A percentile compares a stretch with the other conserved stretches of the same genome.
Evolutionary conservation across 1,140 invertebrate species (phyloP).

Genomic region (Drosophila aff.): DNA sequence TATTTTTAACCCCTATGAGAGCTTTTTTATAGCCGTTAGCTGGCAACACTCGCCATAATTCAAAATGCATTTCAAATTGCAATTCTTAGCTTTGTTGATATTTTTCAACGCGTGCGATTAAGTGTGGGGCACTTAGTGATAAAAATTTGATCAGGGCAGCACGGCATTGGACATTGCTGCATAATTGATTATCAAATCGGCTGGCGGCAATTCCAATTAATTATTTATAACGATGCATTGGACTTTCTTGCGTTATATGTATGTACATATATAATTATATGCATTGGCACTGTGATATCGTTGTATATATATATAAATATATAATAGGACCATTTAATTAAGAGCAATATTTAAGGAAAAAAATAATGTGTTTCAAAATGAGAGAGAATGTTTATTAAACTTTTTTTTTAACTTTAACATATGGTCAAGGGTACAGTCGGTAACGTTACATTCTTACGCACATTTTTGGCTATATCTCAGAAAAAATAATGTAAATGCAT

Average conservation of each 20-base stretch:
- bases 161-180: conserved; percentile 19
- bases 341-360: too few relatives aligned
- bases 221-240: conserved; percentile 19
- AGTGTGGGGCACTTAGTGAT: conserved; percentile 30
- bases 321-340: not conserved
- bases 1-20: not conserved
- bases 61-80: conserved; percentile 15
- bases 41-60: not conserved
- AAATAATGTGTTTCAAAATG: too few relatives aligned
- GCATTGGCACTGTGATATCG: conserved; percentile 1
- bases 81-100: conserved; percentile 3
- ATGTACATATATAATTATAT: not conserved
- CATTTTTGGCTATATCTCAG: too few relatives aligned
- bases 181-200: conserved; percentile 39
- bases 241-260: conserved; percentile 2
- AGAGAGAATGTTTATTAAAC: too few relatives aligned
- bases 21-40: not conserved
- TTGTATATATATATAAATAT: not conserved
- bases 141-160: conserved; percentile 15
- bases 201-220: conserved; percentile 14
- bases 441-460: too few relatives aligned
- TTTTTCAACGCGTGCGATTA: conserved; percentile 24
- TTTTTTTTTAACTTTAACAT: too few relatives aligned
- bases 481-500: too few relatives aligned
- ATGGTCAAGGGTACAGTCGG: too few relatives aligned